Base-by-base conservation (phyloP, 2,888 invertebrate genomes). In the Ochlodes sylvanus region DNA sequence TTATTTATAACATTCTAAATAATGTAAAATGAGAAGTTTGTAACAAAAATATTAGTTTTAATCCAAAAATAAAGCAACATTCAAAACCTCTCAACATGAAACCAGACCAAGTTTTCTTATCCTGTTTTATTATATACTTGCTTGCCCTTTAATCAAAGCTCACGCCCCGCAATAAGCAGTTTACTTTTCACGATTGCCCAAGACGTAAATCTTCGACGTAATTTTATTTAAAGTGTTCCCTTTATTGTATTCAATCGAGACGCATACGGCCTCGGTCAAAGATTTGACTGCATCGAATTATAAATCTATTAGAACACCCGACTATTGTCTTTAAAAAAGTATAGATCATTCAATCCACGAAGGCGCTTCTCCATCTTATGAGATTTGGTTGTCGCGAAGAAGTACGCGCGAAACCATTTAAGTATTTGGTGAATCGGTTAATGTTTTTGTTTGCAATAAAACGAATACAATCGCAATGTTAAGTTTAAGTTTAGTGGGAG, bases 261-360 rank as follows among this genome's bases (percentile, higher is more conserved):
- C 54, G 47, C 12, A 41, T 61, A 67, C 66, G 61, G 67, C 55
- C 67, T 61, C 32, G 34, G 67, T 67, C 77, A 82, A 86, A 89
- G 92, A 92, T 92, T 92, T 92, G 92, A 91, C 92, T 92, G 92
- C 92, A 92, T 92, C 86, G 90, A 91, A 89, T 88, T 84, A 77
- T 78, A 76, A 74, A 71, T 70, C 50, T 57, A 63, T 71, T 71
- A 75, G 70, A 71, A 74, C 69, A 69, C 71, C n/a, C 71, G 69
- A 76, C 73, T 75, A 77, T 78, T 78, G 74, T 75, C 67, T 66
- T n/a, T 67, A 60, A 34, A 7, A 7, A 19, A 50, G 19, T 21
- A 50, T 12, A 50, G 50, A 50, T 50, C 17, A 19, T 50, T 50
- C 12, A 47, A 47, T 47, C 47, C 14, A 52, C 52, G 52, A 27